Evolutionary conservation across 2,888 invertebrate species (phyloP), one percentile per base, ranked within the genome.

Genomic region (Isotomurus palustris): DNA sequence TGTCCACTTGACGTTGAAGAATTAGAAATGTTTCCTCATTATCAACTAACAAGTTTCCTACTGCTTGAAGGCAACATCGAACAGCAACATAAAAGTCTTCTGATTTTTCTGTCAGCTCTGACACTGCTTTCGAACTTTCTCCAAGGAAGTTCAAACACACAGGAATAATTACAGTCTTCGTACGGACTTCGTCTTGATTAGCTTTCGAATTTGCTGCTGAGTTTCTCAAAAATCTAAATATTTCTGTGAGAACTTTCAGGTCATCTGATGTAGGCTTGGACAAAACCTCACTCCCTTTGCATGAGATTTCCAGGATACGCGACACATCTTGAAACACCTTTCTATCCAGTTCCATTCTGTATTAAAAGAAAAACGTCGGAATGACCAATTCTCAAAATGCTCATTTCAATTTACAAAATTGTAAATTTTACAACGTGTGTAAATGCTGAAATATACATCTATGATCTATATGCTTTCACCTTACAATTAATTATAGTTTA

Each of bases 11-110:
- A 32, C 32, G 14, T 32, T 8, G 32, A 32, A 14, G 10, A 32
- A 32, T 12, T 12, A 32, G 14, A 12, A 12, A 32, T 29, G n/a
- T n/a, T 29, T 21, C 25, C 5, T 25, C 10, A 58, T 64, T 61
- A 2, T 56, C 57, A 41, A 60, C 56, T n/a, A 62, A 57, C 8
- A 36, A 53, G 50, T 66, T 66, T 1, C 44, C 49, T 10, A 66
- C 32, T 28, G 60, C 58, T 21, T 66, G 66, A 2, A 66, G 35
- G 2, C 45, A 24, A 22, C 58, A 47, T 3, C 47, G 41, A 17
- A 51, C 29, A 21, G 45, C 28, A 8, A 58, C 2, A 14, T 41
- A 14, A 28, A 10, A 35, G 4, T 44, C 45, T 22, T 29, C 36
- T 2, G 40, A 38, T 1, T n/a, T n/a, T n/a, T n/a, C n/a, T 52